Evolutionary conservation across 53 echinoderm and acorn worm species (phyloP), one percentile per base, ranked within the genome.

Genomic region (Henricia sp.): DNA sequence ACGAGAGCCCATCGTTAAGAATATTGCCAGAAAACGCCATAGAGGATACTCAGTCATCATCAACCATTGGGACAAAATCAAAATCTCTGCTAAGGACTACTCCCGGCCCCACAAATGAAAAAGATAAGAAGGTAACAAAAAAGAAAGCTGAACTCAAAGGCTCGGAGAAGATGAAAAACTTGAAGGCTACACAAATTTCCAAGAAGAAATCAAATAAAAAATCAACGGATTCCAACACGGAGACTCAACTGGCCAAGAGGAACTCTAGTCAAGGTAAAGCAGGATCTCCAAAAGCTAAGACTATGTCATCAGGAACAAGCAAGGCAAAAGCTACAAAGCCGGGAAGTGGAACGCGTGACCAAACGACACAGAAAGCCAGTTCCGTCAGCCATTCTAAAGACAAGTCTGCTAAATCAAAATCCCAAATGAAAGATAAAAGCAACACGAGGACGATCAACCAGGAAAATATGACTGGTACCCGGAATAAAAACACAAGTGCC

Each of bases 171-270:
- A 35, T 34, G 4, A 34, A 67, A 67, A 3, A 35, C 35, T 35
- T 12, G 11, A 67, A 36, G 1, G 35, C 12, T 13, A 4, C 8
- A 0, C 8, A n/a, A 62, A 62, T 62, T 3, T 12, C 21, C 20
- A 80, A 62, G 64, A 80, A 17, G 41, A 59, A 63, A 46, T 48
- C 50, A 13, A 63, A 80, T 62, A 23, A 80, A 63, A 64, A 41
- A 46, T 10, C 30, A 28, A 9, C 34, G 1, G 21, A 19, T 6
- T 17, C 80, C 0, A 21, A 43, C 17, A 62, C 62, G 33, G 33
- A 33, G 48, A 20, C 41, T 29, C 9, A 43, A 80, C 43, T 19
- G 46, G 9, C 10, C 30, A 46, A 25, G 46, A 80, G 33, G 12
- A 40, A 27, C 3, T 32, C 58, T 14, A 11, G 60, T 32, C 28